phyloP scores from a whole-genome alignment of 2,113 vertebrate species.

The Salminus brasiliensis region DNA sequence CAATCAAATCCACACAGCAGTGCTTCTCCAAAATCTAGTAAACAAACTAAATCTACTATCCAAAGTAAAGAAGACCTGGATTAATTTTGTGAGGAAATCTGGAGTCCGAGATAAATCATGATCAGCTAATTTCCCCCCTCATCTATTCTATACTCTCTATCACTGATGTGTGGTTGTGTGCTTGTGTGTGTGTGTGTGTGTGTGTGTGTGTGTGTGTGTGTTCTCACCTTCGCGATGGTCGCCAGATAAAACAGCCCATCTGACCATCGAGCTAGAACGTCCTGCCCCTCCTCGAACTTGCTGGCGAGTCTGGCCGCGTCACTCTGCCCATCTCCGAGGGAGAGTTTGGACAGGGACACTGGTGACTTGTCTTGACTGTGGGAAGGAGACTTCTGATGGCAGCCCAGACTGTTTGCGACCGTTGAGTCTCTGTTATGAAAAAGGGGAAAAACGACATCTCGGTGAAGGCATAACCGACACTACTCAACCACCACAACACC shows the following conservation, averaged over 20 bases:
- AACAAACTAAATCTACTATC: no score
- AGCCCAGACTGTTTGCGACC: constrained; percentile 89
- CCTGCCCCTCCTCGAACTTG: constrained; percentile 97
- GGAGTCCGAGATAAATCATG: no score
- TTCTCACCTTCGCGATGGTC: constrained; percentile 91
- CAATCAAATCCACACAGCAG: no score
- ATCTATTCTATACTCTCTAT: no score
- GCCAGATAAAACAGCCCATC: constrained; percentile 99
- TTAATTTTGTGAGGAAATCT: no score
- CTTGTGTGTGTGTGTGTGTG: no score
- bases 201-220: no score
- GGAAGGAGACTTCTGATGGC: constrained; percentile 88
- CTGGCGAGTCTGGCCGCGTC: constrained; percentile 82
- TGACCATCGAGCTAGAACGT: constrained; percentile 98
- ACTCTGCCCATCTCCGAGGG: constrained; percentile 86
- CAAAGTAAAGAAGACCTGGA: no score
- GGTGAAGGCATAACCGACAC: no score
- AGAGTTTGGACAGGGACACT: constrained; percentile 83
- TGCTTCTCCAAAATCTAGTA: no score
- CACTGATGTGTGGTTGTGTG: no score
- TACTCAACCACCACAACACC: background rate
- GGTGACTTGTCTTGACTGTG: constrained; percentile 84
- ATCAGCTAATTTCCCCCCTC: no score
- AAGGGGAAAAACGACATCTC: background rate
- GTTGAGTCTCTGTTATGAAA: constrained; percentile 85